phyloP scores from a whole-genome alignment of 2,888 invertebrate species.

The Strigamia maritima region DNA sequence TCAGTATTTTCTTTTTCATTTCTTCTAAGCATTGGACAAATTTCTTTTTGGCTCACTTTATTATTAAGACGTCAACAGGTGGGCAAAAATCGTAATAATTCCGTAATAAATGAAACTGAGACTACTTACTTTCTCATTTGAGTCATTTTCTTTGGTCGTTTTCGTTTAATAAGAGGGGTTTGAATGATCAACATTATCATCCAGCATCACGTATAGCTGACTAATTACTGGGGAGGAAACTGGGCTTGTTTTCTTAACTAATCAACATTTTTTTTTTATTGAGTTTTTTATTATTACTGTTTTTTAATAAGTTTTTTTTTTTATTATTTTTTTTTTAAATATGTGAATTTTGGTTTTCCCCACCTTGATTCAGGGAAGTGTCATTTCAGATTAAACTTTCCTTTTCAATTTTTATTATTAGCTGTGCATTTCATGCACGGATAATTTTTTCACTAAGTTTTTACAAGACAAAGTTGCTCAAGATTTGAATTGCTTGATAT shows the following conservation, averaged over 20 bases:
- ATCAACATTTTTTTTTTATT: too few species aligned
- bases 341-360: neutral
- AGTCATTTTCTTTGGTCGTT: neutral
- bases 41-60: neutral
- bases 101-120: neutral
- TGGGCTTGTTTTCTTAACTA: too few species aligned
- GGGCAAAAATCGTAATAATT: neutral
- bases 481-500: too few species aligned
- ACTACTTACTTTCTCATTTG: neutral
- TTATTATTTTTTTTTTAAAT: neutral
- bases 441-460: neutral
- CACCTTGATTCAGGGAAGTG: neutral
- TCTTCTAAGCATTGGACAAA: neutral
- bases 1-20: neutral
- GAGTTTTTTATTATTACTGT: too few species aligned
- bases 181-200: too few species aligned
- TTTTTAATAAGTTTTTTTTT: too few species aligned
- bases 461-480: too few species aligned
- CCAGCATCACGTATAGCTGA: too few species aligned
- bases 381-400: neutral
- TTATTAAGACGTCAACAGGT: slow-evolving; percentile 9
- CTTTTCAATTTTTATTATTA: neutral
- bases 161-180: neutral
- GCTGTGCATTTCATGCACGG: neutral
- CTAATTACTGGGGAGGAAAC: too few species aligned